These are phyloP conservation scores for Brachyptera risi DNA, from an alignment of 2,888 invertebrate species.

Conservation along the genomic window DNA sequence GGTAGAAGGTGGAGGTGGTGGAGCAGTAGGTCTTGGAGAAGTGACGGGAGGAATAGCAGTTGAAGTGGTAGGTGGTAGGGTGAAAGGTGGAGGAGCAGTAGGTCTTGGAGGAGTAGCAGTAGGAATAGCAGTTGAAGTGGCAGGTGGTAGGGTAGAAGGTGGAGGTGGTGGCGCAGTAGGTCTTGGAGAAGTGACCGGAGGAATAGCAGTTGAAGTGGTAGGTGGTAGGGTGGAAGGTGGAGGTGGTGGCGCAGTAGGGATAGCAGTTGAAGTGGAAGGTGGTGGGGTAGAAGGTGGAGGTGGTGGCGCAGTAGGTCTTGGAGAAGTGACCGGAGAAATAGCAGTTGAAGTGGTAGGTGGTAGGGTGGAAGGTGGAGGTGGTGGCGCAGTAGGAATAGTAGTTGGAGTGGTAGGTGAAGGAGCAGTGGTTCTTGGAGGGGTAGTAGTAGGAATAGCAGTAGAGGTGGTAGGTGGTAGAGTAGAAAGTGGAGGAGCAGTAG, in stretches of 20 bases:
- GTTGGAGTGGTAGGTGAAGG: neutral
- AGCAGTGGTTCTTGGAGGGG: neutral
- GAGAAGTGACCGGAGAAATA: neutral
- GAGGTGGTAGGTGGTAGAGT: neutral
- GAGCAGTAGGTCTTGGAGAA: too few species aligned
- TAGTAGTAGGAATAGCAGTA: neutral
- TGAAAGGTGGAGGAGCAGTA: neutral
- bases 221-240: neutral
- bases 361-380: neutral
- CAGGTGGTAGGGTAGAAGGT: too few species aligned
- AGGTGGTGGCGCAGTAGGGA: neutral
- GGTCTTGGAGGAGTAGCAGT: neutral
- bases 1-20: too few species aligned
- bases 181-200: too few species aligned
- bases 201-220: neutral
- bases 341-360: neutral
- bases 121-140: too few species aligned
- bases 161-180: too few species aligned
- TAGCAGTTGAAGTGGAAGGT: neutral
- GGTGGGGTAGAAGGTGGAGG: neutral
- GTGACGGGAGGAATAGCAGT: too few species aligned
- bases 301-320: neutral
- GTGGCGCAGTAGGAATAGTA: neutral
- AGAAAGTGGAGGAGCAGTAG: neutral
- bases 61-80: neutral